A percentile compares a stretch with the other conserved stretches of the same genome.
These are phyloP conservation scores for Lagodon rhomboides DNA, from an alignment of 2,797 vertebrate genomes.

Conservation along the genomic window DNA sequence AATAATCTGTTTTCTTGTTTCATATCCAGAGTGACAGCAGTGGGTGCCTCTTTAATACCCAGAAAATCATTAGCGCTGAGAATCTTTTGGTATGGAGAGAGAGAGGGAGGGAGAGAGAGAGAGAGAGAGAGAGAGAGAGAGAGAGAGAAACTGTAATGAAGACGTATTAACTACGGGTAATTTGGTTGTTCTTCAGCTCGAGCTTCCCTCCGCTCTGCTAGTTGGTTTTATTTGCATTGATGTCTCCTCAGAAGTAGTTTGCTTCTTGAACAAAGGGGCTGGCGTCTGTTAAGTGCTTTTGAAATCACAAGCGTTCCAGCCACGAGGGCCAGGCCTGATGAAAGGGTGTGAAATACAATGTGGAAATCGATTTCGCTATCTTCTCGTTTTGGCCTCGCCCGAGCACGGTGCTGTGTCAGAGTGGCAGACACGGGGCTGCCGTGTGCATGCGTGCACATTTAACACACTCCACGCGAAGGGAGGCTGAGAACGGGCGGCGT, in stretches of 20 bases:
- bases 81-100: slow-evolving; percentile 77
- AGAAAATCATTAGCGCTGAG: slow-evolving; percentile 85
- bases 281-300: slow-evolving; percentile 90
- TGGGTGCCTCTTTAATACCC: slow-evolving; percentile 87
- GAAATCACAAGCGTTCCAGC: slow-evolving; percentile 87
- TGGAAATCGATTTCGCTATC: slow-evolving; percentile 89
- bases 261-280: slow-evolving; percentile 88
- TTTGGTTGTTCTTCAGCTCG: slow-evolving; percentile 90
- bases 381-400: slow-evolving; percentile 80
- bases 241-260: slow-evolving; percentile 89
- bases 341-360: slow-evolving; percentile 89
- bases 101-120: slow-evolving; percentile 43
- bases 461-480: slow-evolving; percentile 75
- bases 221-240: slow-evolving; percentile 89
- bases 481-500: slow-evolving; percentile 61
- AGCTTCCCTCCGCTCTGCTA: slow-evolving; percentile 85
- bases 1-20: slow-evolving; percentile 90
- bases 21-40: slow-evolving; percentile 88
- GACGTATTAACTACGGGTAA: slow-evolving; percentile 88
- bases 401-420: slow-evolving; percentile 75
- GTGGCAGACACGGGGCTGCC: slow-evolving; percentile 49
- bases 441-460: slow-evolving; percentile 78
- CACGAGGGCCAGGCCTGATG: slow-evolving; percentile 83
- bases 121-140: slow-evolving; percentile 44
- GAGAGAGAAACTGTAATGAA: slow-evolving; percentile 83